phyloP scores from a whole-genome alignment of 2,888 invertebrate species.

The Tetranychus truncatus region DNA sequence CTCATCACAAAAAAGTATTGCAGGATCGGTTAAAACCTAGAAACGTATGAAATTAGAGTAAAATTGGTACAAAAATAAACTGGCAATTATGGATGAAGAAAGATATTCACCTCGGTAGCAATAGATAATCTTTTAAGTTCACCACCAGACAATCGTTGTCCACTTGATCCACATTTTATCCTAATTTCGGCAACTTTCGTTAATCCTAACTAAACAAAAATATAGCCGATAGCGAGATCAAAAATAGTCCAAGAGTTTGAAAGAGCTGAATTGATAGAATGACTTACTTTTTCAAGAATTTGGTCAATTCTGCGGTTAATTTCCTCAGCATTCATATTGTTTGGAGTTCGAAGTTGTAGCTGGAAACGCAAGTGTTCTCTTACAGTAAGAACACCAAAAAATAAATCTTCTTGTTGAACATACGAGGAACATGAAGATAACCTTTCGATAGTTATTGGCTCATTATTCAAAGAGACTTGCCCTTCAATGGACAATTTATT shows the following conservation, averaged over 20 bases:
- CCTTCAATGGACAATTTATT: slow-evolving; percentile 1
- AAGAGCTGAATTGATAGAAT: no score
- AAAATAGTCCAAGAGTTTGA: no score
- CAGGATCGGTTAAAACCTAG: slow-evolving; percentile 76
- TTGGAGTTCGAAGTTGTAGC: no score
- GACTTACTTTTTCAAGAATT: no score
- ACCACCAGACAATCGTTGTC: slow-evolving; percentile 81
- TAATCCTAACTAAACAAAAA: no score
- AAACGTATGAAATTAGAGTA: not conserved
- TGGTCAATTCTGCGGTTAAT: no score
- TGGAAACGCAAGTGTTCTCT: slow-evolving; percentile 29
- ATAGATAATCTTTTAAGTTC: slow-evolving; percentile 86
- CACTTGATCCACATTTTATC: no score
- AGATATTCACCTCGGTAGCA: slow-evolving; percentile 40
- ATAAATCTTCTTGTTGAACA: slow-evolving; percentile 30
- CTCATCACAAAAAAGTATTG: slow-evolving; percentile 42
- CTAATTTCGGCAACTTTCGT: no score
- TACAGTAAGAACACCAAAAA: slow-evolving; percentile 32
- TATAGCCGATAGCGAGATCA: no score
- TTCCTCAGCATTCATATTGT: no score
- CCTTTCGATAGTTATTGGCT: no score
- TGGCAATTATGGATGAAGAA: not conserved
- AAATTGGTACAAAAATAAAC: not conserved
- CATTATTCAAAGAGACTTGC: not conserved
- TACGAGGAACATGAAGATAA: slow-evolving; percentile 6